phyloP scores from a whole-genome alignment of 2,888 invertebrate genomes.

The Lycophotia porphyrea region DNA sequence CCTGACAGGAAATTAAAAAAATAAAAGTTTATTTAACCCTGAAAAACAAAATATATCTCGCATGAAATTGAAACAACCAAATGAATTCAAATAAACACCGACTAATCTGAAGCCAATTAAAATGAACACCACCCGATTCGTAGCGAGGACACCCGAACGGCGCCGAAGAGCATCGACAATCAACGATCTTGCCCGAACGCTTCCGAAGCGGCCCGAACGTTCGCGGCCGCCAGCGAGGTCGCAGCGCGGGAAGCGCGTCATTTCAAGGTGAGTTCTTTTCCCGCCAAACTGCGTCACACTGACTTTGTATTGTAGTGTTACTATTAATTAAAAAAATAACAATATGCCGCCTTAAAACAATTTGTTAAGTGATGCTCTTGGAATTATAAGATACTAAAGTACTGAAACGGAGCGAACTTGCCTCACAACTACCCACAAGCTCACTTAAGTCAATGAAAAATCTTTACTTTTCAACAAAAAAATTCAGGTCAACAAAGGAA shows the following conservation, averaged over 20 bases:
- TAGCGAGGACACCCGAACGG: slow-evolving; percentile 74
- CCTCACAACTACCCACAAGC: slow-evolving; percentile 6
- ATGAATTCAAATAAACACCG: slow-evolving; percentile 63
- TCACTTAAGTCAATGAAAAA: slow-evolving; percentile 4
- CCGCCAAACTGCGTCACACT: slow-evolving; percentile 84
- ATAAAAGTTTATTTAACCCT: background rate
- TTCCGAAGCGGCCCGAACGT: slow-evolving; percentile 74
- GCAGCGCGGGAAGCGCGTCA: slow-evolving; percentile 86
- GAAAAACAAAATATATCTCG: slow-evolving; percentile 2
- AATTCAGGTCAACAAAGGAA: background rate
- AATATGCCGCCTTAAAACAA: slow-evolving; percentile 63
- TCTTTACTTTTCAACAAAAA: background rate
- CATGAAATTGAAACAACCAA: slow-evolving; percentile 38
- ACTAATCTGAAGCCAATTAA: slow-evolving; percentile 79
- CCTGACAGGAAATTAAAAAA: background rate
- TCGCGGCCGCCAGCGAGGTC: slow-evolving; percentile 89
- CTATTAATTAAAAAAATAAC: slow-evolving; percentile 72
- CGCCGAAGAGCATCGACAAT: slow-evolving; percentile 56
- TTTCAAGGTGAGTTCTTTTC: slow-evolving; percentile 87
- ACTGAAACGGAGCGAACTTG: slow-evolving; percentile 4
- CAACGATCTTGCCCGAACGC: slow-evolving; percentile 62
- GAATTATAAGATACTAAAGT: slow-evolving; percentile 48
- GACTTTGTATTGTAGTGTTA: slow-evolving; percentile 81
- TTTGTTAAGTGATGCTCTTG: slow-evolving; percentile 61
- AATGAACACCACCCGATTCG: slow-evolving; percentile 71